phyloP scores from a whole-genome alignment of 1,140 invertebrate species.

The Cotesia chilonis region DNA sequence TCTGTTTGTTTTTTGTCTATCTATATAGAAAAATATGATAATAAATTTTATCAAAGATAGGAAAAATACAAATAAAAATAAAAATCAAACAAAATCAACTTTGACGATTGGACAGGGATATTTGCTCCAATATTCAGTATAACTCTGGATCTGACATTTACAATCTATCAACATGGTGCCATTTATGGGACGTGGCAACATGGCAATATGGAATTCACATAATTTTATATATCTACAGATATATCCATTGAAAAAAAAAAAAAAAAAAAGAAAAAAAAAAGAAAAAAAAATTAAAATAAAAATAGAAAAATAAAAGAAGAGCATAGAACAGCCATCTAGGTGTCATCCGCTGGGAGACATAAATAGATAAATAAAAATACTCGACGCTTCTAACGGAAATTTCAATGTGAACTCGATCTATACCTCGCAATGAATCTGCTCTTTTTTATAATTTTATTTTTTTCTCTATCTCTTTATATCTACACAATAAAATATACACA shows the following conservation, averaged over 20 bases:
- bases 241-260: too few relatives aligned
- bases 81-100: neutral
- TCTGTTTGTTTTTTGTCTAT: too few relatives aligned
- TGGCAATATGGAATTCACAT: too few relatives aligned
- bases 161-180: neutral
- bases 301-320: too few relatives aligned
- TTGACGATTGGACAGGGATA: neutral
- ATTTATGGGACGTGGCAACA: too few relatives aligned
- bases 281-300: too few relatives aligned
- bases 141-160: neutral
- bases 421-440: neutral
- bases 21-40: too few relatives aligned
- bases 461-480: neutral
- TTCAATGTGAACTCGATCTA: neutral
- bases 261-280: too few relatives aligned
- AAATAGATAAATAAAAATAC: slow-evolving; percentile 13
- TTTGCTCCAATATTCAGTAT: neutral
- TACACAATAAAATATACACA: too few relatives aligned
- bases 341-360: slow-evolving; percentile 9
- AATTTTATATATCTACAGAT: neutral
- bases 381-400: slow-evolving; percentile 12
- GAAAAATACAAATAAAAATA: neutral
- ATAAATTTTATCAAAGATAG: neutral
- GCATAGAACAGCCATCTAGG: neutral
- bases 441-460: neutral